These are phyloP conservation scores for Beroe forskalii DNA, from an alignment of 37 sponge, comb jelly and placozoan genomes.

Conservation along the genomic window DNA sequence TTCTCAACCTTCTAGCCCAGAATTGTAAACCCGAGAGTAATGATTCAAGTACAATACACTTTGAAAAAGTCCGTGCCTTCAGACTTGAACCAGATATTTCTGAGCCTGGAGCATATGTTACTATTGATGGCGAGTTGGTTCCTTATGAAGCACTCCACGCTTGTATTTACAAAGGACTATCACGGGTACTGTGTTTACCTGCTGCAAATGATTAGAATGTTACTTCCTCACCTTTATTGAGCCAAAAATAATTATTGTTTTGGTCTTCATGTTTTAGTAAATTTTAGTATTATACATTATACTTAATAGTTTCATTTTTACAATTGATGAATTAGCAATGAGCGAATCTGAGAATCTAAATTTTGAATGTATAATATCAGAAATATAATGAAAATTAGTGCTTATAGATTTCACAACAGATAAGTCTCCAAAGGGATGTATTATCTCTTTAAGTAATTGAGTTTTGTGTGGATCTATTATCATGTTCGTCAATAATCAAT, in stretches of 20 bases:
- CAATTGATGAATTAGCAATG: neutral
- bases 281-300: neutral
- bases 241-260: neutral
- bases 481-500: too few species aligned
- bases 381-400: too few species aligned
- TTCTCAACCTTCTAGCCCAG: neutral
- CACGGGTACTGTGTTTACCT: conserved; percentile 30
- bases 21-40: conserved; percentile 40
- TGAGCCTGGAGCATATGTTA: conserved; percentile 50
- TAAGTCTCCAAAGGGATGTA: too few species aligned
- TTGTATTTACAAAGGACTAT: conserved; percentile 37
- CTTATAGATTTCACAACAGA: too few species aligned
- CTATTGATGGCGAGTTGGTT: conserved; percentile 58
- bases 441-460: too few species aligned
- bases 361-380: too few species aligned
- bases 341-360: too few species aligned
- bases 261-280: neutral
- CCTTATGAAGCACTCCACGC: conserved; percentile 62
- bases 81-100: conserved; percentile 31
- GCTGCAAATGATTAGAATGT: neutral
- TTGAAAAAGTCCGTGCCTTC: conserved; percentile 52
- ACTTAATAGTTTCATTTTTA: neutral
- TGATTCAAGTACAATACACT: conserved; percentile 44
- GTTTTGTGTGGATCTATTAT: too few species aligned
- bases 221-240: neutral